A percentile compares a stretch with the other conserved stretches of the same genome.
Evolutionary conservation across 1,140 invertebrate genomes (phyloP).

Genomic region (Microvelia longipes): DNA sequence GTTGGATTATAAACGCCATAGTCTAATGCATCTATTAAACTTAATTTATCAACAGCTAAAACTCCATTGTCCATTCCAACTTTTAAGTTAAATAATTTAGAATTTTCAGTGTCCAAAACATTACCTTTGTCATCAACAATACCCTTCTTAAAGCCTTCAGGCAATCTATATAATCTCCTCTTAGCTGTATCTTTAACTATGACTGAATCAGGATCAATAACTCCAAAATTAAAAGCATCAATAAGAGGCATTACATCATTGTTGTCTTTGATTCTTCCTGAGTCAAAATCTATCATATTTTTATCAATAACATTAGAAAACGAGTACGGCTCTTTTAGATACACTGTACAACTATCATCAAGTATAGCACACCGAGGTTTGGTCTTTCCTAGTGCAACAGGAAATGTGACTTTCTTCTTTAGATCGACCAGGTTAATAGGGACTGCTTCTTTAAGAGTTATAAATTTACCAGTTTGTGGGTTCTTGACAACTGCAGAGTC

Average conservation of each 20-base stretch:
- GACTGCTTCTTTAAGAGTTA: constrained; percentile 52
- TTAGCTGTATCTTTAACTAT: constrained; percentile 74
- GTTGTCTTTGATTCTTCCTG: constrained; percentile 63
- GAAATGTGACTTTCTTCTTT: constrained; percentile 45
- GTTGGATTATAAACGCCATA: constrained; percentile 68
- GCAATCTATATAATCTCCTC: constrained; percentile 62
- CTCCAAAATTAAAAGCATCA: constrained; percentile 64
- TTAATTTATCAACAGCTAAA: constrained; percentile 56
- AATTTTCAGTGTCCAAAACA: constrained; percentile 63
- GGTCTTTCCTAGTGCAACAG: constrained; percentile 43
- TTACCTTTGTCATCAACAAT: constrained; percentile 76
- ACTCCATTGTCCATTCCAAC: constrained; percentile 60
- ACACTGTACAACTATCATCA: constrained; percentile 53
- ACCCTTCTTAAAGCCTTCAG: constrained; percentile 70
- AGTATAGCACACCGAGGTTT: constrained; percentile 53
- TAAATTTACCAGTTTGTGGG: constrained; percentile 53
- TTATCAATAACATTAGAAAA: constrained; percentile 63
- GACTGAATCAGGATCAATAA: constrained; percentile 73
- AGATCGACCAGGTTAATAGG: constrained; percentile 53
- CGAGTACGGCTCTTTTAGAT: constrained; percentile 48
- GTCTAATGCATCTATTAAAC: constrained; percentile 63
- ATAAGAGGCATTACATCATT: constrained; percentile 56
- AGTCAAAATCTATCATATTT: constrained; percentile 49
- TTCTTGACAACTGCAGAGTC: constrained; percentile 60
- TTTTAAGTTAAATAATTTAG: constrained; percentile 55